Conservation (phyloP, 2,888 invertebrate genomes). For the Rhorus exstirpatorius region DNA sequence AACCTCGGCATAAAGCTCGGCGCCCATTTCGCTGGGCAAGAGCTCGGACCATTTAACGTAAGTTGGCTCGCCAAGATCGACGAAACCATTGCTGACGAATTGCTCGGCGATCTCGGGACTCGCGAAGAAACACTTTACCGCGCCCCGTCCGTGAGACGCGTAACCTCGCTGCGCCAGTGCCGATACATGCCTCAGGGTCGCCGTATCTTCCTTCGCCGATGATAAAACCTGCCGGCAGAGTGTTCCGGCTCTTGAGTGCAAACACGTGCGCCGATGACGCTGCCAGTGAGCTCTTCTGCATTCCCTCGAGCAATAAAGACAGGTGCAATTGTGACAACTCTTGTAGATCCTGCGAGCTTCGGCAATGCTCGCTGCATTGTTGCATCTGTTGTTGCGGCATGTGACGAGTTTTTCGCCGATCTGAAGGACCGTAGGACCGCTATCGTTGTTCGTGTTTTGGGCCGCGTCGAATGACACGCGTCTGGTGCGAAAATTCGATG, state of each 20-base stretch:
- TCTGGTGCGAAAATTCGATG: slow-evolving; percentile 79
- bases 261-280: slow-evolving; percentile 95
- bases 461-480: slow-evolving; percentile 88
- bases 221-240: slow-evolving; percentile 95
- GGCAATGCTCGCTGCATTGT: slow-evolving; percentile 90
- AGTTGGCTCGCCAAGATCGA: slow-evolving; percentile 92
- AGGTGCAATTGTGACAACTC: slow-evolving; percentile 97
- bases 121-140: slow-evolving; percentile 96
- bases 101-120: slow-evolving; percentile 94
- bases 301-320: slow-evolving; percentile 96
- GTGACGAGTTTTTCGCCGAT: slow-evolving; percentile 87
- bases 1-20: slow-evolving; percentile 94
- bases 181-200: slow-evolving; percentile 92
- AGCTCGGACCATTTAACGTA: slow-evolving; percentile 95
- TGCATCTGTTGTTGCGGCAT: slow-evolving; percentile 94
- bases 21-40: slow-evolving; percentile 95
- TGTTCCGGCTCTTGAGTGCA: slow-evolving; percentile 96
- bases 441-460: slow-evolving; percentile 79
- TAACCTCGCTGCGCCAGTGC: slow-evolving; percentile 94
- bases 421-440: slow-evolving; percentile 76
- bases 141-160: slow-evolving; percentile 94
- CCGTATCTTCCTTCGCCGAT: slow-evolving; percentile 92
- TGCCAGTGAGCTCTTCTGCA: slow-evolving; percentile 98
- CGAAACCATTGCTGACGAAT: slow-evolving; percentile 93
- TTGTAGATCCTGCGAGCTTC: slow-evolving; percentile 95